Conservation (phyloP, 2,888 invertebrate species). For the Crematogaster levior region DNA sequence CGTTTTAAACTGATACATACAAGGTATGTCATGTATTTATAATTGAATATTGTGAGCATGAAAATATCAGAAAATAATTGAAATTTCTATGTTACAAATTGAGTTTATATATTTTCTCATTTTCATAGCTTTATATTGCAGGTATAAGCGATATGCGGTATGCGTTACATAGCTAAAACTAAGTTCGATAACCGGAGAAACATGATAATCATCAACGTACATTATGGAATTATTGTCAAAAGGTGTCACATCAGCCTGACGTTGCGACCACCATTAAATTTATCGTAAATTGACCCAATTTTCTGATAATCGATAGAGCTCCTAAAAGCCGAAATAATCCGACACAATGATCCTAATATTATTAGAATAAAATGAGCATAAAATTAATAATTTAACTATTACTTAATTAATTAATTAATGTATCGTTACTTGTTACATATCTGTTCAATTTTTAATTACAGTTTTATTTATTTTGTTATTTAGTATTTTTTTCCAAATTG, state of each 20-base stretch:
- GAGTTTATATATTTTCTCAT: constrained; percentile 32
- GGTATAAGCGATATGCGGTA: background rate
- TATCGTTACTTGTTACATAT: background rate
- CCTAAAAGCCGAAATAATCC: constrained; percentile 19
- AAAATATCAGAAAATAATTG: constrained; percentile 2
- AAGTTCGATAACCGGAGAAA: constrained; percentile 42
- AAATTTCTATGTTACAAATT: constrained; percentile 30
- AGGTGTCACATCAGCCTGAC: constrained; percentile 17
- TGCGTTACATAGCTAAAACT: constrained; percentile 5
- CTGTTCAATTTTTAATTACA: background rate
- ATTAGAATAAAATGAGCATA: background rate
- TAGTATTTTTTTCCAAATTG: background rate
- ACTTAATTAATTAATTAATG: background rate
- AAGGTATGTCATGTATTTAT: background rate
- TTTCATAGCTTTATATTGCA: constrained; percentile 5
- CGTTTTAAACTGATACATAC: background rate
- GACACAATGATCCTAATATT: background rate
- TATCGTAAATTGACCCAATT: constrained; percentile 38
- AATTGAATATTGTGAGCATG: constrained; percentile 4
- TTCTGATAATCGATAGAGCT: constrained; percentile 31
- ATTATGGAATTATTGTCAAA: constrained; percentile 47
- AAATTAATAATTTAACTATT: too few relatives aligned
- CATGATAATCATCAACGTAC: constrained; percentile 41
- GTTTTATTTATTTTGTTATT: background rate
- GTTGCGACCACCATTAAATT: constrained; percentile 26